These are phyloP conservation scores for Chelon auratus DNA, from an alignment of 2,797 vertebrate genomes.

Conservation along the genomic window DNA sequence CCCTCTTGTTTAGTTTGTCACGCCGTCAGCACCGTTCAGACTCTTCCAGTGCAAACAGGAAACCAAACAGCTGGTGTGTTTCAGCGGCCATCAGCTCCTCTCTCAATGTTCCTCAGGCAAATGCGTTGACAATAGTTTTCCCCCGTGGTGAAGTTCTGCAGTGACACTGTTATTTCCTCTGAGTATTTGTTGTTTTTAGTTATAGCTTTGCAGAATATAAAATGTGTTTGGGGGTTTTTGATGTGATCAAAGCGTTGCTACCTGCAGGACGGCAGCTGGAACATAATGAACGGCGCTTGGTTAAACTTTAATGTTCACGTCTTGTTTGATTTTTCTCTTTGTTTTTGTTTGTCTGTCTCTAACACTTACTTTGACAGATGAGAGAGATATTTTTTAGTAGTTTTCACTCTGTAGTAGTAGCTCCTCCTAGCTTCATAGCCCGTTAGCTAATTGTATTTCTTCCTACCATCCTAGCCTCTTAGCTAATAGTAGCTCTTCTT, in stretches of 20 bases:
- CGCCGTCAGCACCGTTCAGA: constrained; percentile 11
- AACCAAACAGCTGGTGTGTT: constrained; percentile 27
- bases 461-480: no score
- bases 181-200: not conserved
- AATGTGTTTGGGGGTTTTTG: not conserved
- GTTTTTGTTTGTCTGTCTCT: not conserved
- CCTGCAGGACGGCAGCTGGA: constrained; percentile 22
- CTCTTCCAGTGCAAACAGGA: constrained; percentile 30
- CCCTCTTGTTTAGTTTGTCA: constrained; percentile 30
- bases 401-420: not conserved
- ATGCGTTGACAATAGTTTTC: not conserved
- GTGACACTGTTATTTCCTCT: not conserved
- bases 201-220: not conserved
- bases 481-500: no score
- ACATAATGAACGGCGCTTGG: not conserved
- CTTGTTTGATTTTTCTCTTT: not conserved
- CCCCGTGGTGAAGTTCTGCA: not conserved
- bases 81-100: constrained; percentile 1
- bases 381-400: not conserved
- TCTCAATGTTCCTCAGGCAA: constrained; percentile 19
- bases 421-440: no score
- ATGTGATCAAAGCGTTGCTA: constrained; percentile 34
- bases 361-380: not conserved
- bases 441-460: no score
- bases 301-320: constrained; percentile 25